These are phyloP conservation scores for Hoplostethus atlanticus DNA, from an alignment of 2,797 vertebrate species.

Conservation along the genomic window DNA sequence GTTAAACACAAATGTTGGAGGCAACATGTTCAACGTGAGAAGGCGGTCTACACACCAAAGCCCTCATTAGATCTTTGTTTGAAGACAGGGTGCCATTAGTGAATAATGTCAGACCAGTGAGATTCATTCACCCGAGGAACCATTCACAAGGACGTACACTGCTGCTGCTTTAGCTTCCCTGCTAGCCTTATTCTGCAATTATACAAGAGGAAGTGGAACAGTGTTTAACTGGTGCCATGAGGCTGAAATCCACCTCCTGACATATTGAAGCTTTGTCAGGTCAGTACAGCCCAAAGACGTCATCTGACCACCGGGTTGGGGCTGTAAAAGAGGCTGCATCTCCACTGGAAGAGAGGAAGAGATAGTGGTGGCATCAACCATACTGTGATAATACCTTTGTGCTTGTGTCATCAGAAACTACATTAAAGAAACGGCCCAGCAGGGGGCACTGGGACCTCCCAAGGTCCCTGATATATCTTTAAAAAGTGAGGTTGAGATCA, in stretches of 20 bases:
- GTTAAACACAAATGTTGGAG: slow-evolving; percentile 38
- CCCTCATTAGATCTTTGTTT: slow-evolving; percentile 40
- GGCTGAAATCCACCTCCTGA: slow-evolving; percentile 26
- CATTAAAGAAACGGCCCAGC: not conserved
- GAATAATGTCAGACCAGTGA: slow-evolving; percentile 15
- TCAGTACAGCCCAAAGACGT: not conserved
- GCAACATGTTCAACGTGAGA: slow-evolving; percentile 13
- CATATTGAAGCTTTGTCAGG: slow-evolving; percentile 10
- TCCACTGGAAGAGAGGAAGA: not conserved
- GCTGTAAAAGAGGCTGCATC: slow-evolving; percentile 25
- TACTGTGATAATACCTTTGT: not conserved
- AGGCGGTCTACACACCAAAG: slow-evolving; percentile 35
- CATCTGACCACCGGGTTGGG: slow-evolving; percentile 5
- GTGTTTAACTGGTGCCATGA: slow-evolving; percentile 12
- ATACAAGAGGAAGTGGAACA: slow-evolving; percentile 1
- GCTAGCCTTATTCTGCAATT: not conserved
- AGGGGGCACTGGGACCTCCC: not conserved
- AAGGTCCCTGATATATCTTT: slow-evolving; percentile 1
- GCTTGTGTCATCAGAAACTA: slow-evolving; percentile 7
- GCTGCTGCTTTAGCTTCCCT: slow-evolving; percentile 5
- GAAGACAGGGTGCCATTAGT: slow-evolving; percentile 26
- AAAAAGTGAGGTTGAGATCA: not conserved
- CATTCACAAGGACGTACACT: slow-evolving; percentile 16
- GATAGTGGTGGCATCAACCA: not conserved
- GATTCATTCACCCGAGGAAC: slow-evolving; percentile 36